Conservation (phyloP, 2,797 vertebrate genomes). For the Eulemur albifrons region DNA sequence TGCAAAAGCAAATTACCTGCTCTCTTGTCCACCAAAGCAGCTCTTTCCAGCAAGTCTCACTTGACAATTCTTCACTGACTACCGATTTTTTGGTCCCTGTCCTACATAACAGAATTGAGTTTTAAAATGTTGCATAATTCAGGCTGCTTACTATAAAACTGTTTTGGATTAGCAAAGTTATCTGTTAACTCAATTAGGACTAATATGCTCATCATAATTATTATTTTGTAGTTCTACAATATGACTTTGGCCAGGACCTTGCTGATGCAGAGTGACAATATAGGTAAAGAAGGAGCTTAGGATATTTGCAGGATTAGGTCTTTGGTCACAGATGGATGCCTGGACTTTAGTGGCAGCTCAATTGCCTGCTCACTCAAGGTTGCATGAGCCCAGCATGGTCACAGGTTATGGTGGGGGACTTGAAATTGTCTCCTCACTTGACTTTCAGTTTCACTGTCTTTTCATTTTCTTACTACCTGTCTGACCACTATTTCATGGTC, state of each 20-base stretch:
- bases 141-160: not conserved
- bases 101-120: not conserved
- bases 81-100: not conserved
- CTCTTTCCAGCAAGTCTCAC: not conserved
- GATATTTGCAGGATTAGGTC: not conserved
- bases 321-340: not conserved
- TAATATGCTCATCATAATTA: not conserved
- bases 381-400: not conserved
- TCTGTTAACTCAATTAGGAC: not conserved
- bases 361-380: not conserved
- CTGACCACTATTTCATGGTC: not conserved
- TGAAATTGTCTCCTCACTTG: not conserved
- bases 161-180: not conserved
- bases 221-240: not conserved
- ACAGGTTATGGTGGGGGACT: not conserved
- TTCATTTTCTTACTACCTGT: not conserved
- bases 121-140: not conserved
- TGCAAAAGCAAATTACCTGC: not conserved
- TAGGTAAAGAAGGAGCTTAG: not conserved
- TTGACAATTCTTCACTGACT: not conserved
- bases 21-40: not conserved
- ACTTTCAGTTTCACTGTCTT: not conserved
- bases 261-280: not conserved
- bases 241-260: not conserved
- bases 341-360: not conserved